Evolutionary conservation across 2,888 invertebrate species (phyloP), one percentile per base, ranked within the genome.

Genomic region (Tetropium fuscum): DNA sequence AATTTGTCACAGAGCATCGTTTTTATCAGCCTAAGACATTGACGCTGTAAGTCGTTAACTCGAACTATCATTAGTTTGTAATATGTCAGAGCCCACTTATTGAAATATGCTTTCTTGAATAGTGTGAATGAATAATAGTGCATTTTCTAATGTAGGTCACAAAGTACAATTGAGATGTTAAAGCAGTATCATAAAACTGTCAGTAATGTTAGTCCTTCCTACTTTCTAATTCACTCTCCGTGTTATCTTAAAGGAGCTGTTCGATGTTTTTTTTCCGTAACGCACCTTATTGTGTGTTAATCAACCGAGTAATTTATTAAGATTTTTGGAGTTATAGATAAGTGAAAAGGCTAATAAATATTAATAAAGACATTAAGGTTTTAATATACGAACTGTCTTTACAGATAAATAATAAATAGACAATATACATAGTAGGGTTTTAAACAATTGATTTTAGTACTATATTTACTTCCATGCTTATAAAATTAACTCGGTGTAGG

Each of bases 101-200:
- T 57, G 49, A 40, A 56, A 56, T 51, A 47, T 56, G 51, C 27
- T 40, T 16, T 51, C 51, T 51, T 8, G 45, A 38, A 49, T 36
- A 18, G 49, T 51, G 56, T 47, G 49, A 45, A 58, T 41, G 53
- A 49, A 18, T 48, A 54, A 53, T 56, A 44, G 60, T 19, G 55
- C 27, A 56, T 53, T 58, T 58, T 59, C 56, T 58, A 53, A 65
- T 58, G 60, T 65, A 53, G 65, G 65, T 65, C 65, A 65, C 43
- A 54, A 8, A 47, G 48, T 36, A 59, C 61, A 66, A 66, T 63
- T 57, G 59, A 63, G 48, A 49, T 51, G 66, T 66, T 58, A 57
- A 40, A 54, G 58, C 58, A 30, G 41, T 58, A 60, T 62, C 64
- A 63, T 66, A 67, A 67, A 68, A 59, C 58, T 67, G 64, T 63